Evolutionary conservation across 2,888 invertebrate species (phyloP).

Genomic region (Lysandra bellargus): DNA sequence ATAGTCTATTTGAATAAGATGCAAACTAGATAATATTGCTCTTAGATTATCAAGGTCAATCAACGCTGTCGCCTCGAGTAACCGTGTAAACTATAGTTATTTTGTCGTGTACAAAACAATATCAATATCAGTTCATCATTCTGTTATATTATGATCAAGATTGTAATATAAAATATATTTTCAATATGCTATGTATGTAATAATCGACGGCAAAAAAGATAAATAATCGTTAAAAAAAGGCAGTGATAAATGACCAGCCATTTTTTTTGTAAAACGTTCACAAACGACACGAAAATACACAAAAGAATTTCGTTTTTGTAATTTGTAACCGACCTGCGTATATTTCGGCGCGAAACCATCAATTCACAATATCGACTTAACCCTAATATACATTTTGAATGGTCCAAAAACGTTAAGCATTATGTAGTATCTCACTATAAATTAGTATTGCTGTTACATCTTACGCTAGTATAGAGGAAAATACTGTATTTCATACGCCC

Average conservation of each 20-base stretch:
- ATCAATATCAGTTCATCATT: no score
- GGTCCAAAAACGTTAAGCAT: slow-evolving; percentile 32
- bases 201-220: neutral
- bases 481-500: slow-evolving; percentile 53
- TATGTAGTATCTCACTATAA: slow-evolving; percentile 29
- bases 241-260: neutral
- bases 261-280: neutral
- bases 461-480: slow-evolving; percentile 49
- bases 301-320: neutral
- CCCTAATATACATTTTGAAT: slow-evolving; percentile 20
- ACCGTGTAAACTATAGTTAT: no score
- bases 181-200: neutral
- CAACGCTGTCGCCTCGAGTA: no score
- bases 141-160: no score
- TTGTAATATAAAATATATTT: neutral
- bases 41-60: no score
- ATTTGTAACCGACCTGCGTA: slow-evolving; percentile 1
- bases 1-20: no score
- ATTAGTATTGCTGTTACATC: slow-evolving; percentile 46
- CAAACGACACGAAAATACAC: neutral
- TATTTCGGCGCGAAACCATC: slow-evolving; percentile 12
- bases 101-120: no score
- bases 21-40: no score
- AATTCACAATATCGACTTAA: slow-evolving; percentile 7
- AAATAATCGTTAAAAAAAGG: neutral